Evolutionary conservation across 2,888 invertebrate species (phyloP), one percentile per base, ranked within the genome.

Genomic region (Oscheius myriophilus): DNA sequence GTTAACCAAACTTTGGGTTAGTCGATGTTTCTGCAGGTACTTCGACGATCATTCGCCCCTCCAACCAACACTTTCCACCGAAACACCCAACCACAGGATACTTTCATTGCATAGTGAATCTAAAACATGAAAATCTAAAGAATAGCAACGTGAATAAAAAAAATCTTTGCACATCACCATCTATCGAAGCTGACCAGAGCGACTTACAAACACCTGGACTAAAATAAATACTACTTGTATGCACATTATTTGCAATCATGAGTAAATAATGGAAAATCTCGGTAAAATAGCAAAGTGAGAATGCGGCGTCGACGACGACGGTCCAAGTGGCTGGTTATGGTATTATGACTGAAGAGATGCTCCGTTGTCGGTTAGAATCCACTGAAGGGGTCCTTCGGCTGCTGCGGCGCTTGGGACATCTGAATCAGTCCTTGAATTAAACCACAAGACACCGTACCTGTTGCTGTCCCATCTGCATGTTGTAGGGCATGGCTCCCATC

Each of bases 341-440:
- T 41, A 58, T 58, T 58, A 58, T 58, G 58, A 45, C 58, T 25
- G 26, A 14, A 23, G 11, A 26, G 61, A 18, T n/a, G 33, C 33
- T 33, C 33, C 33, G 3, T 33, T 33, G 33, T 33, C 33, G 4
- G 3, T 59, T 67, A 67, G 46, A 67, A 67, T 14, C 49, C 49
- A 42, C 49, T 59, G 67, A 67, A 67, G 9, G 67, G 67, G 23
- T 67, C 67, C 33, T 67, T 67, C 41, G 67, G 61, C 23, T 62
- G 62, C 18, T 59, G 59, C 33, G 43, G 46, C 0, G 55, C 41
- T 33, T 67, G 58, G 14, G 55, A 45, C 41, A 66, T 26, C 33
- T 58, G 18, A 16, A 43, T 12, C n/a, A 21, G 18, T 23, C 11
- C 33, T 33, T 49, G 2, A 43, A 33, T 3, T 6, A 9, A 33